phyloP scores from a whole-genome alignment of 2,888 invertebrate genomes.

The Piscicola geometra region DNA sequence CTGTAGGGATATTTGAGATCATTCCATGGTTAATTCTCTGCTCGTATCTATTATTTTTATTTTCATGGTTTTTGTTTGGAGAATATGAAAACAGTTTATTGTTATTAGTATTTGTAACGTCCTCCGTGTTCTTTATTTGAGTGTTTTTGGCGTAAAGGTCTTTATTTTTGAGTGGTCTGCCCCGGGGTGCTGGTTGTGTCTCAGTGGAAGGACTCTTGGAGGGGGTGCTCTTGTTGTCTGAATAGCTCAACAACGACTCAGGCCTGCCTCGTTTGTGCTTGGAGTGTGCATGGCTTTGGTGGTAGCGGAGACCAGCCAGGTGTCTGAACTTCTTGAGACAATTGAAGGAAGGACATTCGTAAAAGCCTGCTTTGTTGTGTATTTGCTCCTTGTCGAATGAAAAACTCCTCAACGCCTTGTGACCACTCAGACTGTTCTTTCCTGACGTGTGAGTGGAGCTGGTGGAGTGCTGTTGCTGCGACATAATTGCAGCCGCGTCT shows the following conservation, averaged over 20 bases:
- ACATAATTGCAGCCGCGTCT: slow-evolving; percentile 2
- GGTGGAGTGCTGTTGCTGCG: slow-evolving; percentile 1
- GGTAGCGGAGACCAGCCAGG: slow-evolving; percentile 90
- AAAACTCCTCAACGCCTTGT: slow-evolving; percentile 11
- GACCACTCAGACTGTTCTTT: not conserved
- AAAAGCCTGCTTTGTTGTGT: slow-evolving; percentile 60
- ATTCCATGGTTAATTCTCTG: too few relatives aligned
- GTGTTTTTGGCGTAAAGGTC: too few relatives aligned
- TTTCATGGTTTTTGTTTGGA: too few relatives aligned
- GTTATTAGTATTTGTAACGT: too few relatives aligned
- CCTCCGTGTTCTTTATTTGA: too few relatives aligned
- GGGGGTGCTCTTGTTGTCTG: not conserved
- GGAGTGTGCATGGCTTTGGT: slow-evolving; percentile 84
- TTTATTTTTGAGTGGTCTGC: too few relatives aligned
- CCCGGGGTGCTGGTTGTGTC: not conserved
- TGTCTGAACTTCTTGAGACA: slow-evolving; percentile 96
- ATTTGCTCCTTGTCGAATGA: not conserved
- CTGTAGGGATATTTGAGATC: too few relatives aligned
- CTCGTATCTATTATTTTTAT: too few relatives aligned
- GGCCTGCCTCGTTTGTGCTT: slow-evolving; percentile 6
- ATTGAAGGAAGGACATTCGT: slow-evolving; percentile 91
- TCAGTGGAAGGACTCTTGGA: not conserved
- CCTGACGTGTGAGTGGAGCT: not conserved
- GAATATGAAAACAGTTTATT: too few relatives aligned
- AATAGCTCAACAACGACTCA: not conserved